These are phyloP conservation scores for Tachystola acroxantha DNA, from an alignment of 2,888 invertebrate species.

Conservation along the genomic window DNA sequence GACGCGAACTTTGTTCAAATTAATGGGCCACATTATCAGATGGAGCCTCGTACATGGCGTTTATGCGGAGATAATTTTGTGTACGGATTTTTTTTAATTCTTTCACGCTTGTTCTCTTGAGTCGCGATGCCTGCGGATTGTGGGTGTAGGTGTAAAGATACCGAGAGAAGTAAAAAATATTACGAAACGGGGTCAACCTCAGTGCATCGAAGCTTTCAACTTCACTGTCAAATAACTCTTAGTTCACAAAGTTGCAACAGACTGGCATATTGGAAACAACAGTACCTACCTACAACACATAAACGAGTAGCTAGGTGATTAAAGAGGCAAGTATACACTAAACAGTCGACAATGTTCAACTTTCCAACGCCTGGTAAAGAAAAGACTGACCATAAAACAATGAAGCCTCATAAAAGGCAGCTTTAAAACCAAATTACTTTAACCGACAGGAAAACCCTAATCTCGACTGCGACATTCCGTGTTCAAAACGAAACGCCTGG, in stretches of 20 bases:
- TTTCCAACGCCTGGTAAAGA: constrained; percentile 9
- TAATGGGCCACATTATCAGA: constrained; percentile 77
- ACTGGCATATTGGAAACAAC: too few species aligned
- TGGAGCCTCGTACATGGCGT: constrained; percentile 74
- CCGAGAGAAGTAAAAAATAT: constrained; percentile 14
- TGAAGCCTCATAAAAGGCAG: constrained; percentile 47
- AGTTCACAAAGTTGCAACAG: too few species aligned
- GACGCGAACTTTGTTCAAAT: constrained; percentile 77
- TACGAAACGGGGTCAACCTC: neutral
- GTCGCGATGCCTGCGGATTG: constrained; percentile 1
- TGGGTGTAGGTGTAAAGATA: constrained; percentile 32
- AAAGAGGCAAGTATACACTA: constrained; percentile 1
- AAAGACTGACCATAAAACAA: constrained; percentile 40
- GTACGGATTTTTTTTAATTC: constrained; percentile 55
- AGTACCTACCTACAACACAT: too few species aligned
- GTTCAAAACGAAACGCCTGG: constrained; percentile 42
- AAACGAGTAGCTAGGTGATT: too few species aligned
- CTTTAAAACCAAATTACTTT: constrained; percentile 44
- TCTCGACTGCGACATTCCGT: constrained; percentile 41
- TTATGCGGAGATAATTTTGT: constrained; percentile 77
- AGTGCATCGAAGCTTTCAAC: too few species aligned
- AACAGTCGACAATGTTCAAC: constrained; percentile 2
- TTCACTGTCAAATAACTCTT: too few species aligned
- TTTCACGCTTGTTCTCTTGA: constrained; percentile 7
- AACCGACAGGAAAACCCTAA: constrained; percentile 45